Percentiles rank a stretch among this genome's conserved stretches.
phyloP scores from a whole-genome alignment of 2,797 vertebrate species.

The Sebastes taczanowskii region DNA sequence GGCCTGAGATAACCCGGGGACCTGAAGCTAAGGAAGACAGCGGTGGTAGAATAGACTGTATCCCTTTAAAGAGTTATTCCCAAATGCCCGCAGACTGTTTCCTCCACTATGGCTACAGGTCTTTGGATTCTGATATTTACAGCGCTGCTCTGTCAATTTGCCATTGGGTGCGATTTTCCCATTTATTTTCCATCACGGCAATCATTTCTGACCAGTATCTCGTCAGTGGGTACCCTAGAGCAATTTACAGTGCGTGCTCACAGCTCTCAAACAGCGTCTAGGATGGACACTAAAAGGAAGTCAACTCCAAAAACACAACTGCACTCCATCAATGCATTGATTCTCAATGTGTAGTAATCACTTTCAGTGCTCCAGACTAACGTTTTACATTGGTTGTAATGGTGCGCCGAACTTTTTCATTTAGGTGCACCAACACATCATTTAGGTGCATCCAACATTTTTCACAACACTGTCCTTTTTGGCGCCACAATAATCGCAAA shows the following conservation, averaged over 20 bases:
- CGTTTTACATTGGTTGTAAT: no score
- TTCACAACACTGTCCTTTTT: no score
- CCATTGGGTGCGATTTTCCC: slow-evolving; percentile 20
- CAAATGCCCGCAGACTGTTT: slow-evolving; percentile 10
- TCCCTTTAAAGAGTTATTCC: not conserved
- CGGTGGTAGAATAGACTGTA: not conserved
- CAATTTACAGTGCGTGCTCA: slow-evolving; percentile 12
- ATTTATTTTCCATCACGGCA: slow-evolving; percentile 43
- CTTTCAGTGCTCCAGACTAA: no score
- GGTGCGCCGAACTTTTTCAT: no score
- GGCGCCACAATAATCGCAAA: no score
- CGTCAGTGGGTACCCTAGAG: slow-evolving; percentile 8
- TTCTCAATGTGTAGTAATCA: not conserved
- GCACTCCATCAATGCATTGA: not conserved
- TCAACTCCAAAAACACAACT: not conserved
- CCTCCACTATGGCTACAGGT: not conserved
- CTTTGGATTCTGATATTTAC: slow-evolving; percentile 23
- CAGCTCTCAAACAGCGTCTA: slow-evolving; percentile 5
- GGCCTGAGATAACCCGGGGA: not conserved
- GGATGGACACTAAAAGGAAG: slow-evolving; percentile 7
- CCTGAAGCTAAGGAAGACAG: not conserved
- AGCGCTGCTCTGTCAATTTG: slow-evolving; percentile 8
- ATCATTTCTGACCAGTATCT: slow-evolving; percentile 35
- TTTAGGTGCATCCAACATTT: no score
- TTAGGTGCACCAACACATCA: no score